phyloP scores from a whole-genome alignment of 1,140 invertebrate species.

The Cotesia chilonis region DNA sequence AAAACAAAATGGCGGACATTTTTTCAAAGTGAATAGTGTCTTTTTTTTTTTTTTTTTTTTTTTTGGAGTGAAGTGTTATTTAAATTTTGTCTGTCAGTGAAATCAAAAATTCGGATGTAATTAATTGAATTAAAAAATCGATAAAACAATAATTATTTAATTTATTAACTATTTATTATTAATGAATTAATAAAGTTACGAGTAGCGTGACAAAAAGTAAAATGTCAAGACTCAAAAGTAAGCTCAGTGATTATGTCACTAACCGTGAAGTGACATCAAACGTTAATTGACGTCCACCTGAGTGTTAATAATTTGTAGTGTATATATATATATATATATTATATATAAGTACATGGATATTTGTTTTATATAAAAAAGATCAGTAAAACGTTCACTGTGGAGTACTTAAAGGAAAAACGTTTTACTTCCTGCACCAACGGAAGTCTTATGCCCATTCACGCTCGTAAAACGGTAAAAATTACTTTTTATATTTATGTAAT shows the following conservation, averaged over 20 bases:
- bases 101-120: too few relatives aligned
- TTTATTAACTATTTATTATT: too few relatives aligned
- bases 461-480: slow-evolving; percentile 65
- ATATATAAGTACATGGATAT: neutral
- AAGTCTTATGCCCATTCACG: slow-evolving; percentile 65
- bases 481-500: neutral
- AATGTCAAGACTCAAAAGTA: slow-evolving; percentile 53
- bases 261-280: slow-evolving; percentile 49
- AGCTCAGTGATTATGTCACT: slow-evolving; percentile 53
- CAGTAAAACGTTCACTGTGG: too few relatives aligned
- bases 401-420: neutral
- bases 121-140: too few relatives aligned
- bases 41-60: too few relatives aligned
- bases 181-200: too few relatives aligned
- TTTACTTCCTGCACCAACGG: slow-evolving; percentile 37
- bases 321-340: neutral
- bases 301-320: neutral
- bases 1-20: too few relatives aligned
- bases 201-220: slow-evolving; percentile 21
- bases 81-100: too few relatives aligned
- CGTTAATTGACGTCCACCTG: slow-evolving; percentile 45
- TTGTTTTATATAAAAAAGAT: too few relatives aligned
- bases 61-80: too few relatives aligned
- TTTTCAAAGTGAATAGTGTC: too few relatives aligned
- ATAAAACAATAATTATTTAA: too few relatives aligned